Percentiles rank a stretch among this genome's conserved stretches.
These are phyloP conservation scores for Galbula dea DNA, from an alignment of 2,113 vertebrate species.

Conservation along the genomic window DNA sequence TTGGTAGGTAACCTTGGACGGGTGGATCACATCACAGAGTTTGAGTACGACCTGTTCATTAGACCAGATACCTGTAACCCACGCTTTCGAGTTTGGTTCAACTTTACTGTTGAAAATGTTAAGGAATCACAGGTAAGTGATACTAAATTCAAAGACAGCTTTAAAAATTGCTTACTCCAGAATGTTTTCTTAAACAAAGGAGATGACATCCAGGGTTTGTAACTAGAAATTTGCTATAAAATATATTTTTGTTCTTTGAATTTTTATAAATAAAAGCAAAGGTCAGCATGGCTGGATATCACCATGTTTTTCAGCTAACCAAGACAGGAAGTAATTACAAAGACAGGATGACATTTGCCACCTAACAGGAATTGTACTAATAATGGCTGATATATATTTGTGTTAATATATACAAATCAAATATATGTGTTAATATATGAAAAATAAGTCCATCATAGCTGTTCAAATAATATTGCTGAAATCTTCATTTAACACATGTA, in stretches of 20 bases:
- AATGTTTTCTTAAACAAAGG: not conserved
- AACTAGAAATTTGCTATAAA: not conserved
- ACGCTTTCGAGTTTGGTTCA: slow-evolving; percentile 98
- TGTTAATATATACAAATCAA: not conserved
- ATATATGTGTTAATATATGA: not conserved
- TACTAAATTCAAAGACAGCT: not conserved
- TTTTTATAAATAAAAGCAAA: not conserved
- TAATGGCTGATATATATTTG: not conserved
- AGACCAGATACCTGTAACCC: slow-evolving; percentile 97
- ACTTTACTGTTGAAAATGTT: slow-evolving; percentile 95
- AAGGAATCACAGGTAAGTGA: slow-evolving; percentile 88
- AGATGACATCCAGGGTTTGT: not conserved
- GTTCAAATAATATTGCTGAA: not conserved
- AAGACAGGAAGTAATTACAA: not conserved
- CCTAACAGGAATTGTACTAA: not conserved
- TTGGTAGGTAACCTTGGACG: slow-evolving; percentile 90
- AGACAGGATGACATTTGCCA: not conserved
- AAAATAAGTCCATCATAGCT: not conserved
- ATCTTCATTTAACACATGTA: not conserved
- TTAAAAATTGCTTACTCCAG: not conserved
- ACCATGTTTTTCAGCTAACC: not conserved
- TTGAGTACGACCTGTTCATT: slow-evolving; percentile 97
- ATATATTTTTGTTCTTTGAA: not conserved
- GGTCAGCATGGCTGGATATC: not conserved
- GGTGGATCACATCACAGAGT: slow-evolving; percentile 91